Evolutionary conservation across 2,113 vertebrate species (phyloP), one percentile per base, ranked within the genome.

Genomic region (Gopherus evgoodei): DNA sequence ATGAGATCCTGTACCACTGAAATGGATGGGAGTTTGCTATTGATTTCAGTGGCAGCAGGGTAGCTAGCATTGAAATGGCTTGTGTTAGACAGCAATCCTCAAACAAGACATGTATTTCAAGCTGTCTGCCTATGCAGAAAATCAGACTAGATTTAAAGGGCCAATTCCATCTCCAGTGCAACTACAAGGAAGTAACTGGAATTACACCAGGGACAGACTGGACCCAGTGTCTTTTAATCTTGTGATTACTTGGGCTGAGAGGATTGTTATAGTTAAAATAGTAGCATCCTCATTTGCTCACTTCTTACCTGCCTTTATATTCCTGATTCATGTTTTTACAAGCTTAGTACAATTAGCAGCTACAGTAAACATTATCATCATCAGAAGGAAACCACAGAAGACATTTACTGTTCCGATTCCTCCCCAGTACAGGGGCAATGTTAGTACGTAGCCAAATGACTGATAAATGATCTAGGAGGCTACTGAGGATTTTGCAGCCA

Each of bases 81-180:
- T 89, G 44, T 75, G 90, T 84, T 54, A 94, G 87, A 86, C 8
- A 62, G 56, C 69, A 42, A 76, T 92, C 92, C 79, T 44, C 87
- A 86, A 38, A 54, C 65, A 31, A 96, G 69, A 35, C 69, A 90
- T 35, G 27, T 62, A 76, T 83, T 94, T 87, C 81, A 91, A 65
- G 38, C 11, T 89, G 69, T 50, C 69, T 49, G 38, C n/a, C 59
- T 94, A 80, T 92, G 87, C 85, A 94, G 93, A 69, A 72, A n/a
- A 88, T 75, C 59, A 90, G 83, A 93, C 86, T 86, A 95, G 96
- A 94, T 79, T 87, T 22, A 96, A 97, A 94, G 17, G 56, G 72
- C 27, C 89, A 93, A 93, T 92, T 94, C 83, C 89, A 90, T 49
- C 80, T 81, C 81, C 87, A 84, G 89, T 59, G 13, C 16, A 22